A percentile compares a stretch with the other conserved stretches of the same genome.
Evolutionary conservation across 2,797 vertebrate species (phyloP).

Genomic region (Neostethus bicornis): DNA sequence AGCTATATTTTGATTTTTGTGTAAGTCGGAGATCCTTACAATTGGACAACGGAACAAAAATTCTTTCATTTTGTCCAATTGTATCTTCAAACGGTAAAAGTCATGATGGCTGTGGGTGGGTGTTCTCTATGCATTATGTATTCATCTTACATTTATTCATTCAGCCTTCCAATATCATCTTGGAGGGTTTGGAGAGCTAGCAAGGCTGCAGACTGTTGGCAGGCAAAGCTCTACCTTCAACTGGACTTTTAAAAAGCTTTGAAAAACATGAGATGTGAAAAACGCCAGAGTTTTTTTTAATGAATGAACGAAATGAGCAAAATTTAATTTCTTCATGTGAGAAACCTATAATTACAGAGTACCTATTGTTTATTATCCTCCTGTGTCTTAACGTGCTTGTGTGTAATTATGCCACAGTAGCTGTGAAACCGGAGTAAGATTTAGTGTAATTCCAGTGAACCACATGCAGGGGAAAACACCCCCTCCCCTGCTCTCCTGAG

Average conservation of each 20-base stretch:
- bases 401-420: slow-evolving; percentile 10
- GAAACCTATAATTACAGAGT: neutral
- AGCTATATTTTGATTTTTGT: slow-evolving; percentile 5
- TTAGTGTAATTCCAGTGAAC: slow-evolving; percentile 29
- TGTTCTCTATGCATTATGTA: too few species aligned
- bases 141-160: too few species aligned
- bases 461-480: slow-evolving; percentile 6
- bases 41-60: too few species aligned
- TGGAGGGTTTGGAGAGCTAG: too few species aligned
- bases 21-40: too few species aligned
- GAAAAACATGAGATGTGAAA: slow-evolving; percentile 29
- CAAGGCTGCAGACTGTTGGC: too few species aligned
- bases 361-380: neutral
- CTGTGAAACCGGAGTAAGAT: slow-evolving; percentile 5
- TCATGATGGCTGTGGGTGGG: too few species aligned
- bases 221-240: too few species aligned
- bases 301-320: neutral
- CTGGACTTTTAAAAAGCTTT: too few species aligned
- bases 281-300: slow-evolving; percentile 19
- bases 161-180: too few species aligned
- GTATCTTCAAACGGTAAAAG: too few species aligned
- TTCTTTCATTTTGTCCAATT: too few species aligned
- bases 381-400: neutral
- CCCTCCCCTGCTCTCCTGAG: neutral
- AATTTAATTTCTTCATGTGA: neutral